Percentiles rank a stretch among this genome's conserved stretches.
phyloP scores from a whole-genome alignment of 2,888 invertebrate genomes.

The Drosophila tripunctata region DNA sequence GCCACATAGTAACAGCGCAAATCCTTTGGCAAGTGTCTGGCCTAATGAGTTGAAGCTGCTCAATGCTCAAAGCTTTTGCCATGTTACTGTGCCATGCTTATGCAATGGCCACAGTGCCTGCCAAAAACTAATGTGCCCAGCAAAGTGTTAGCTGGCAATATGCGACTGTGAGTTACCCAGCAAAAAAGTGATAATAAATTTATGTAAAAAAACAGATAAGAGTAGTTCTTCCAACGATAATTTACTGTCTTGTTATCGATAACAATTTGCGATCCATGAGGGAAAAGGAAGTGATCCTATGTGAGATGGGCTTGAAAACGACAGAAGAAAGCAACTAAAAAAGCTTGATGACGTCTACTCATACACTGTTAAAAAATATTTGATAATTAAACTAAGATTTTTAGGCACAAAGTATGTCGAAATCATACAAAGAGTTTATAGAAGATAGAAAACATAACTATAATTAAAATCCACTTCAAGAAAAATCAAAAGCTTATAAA shows the following conservation, averaged over 20 bases:
- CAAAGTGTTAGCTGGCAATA: slow-evolving; percentile 11
- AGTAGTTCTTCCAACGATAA: neutral
- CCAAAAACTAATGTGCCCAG: slow-evolving; percentile 54
- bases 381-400: too few species aligned
- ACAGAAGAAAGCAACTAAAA: too few species aligned
- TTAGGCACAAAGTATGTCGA: too few species aligned
- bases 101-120: slow-evolving; percentile 53
- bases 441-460: too few species aligned
- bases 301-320: too few species aligned
- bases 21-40: slow-evolving; percentile 75
- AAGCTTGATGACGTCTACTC: too few species aligned
- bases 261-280: slow-evolving; percentile 10
- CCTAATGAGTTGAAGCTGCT: slow-evolving; percentile 64
- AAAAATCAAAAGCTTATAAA: too few species aligned
- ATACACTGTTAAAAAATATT: too few species aligned
- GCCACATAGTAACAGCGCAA: slow-evolving; percentile 32
- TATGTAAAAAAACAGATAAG: neutral
- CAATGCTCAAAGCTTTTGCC: slow-evolving; percentile 33
- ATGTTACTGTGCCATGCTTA: slow-evolving; percentile 32
- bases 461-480: too few species aligned
- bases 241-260: neutral
- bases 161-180: slow-evolving; percentile 11
- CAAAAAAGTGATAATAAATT: neutral
- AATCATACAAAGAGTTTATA: too few species aligned
- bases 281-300: slow-evolving; percentile 27